Base-by-base conservation (phyloP, 2,113 vertebrate species). In the Sinocyclocheilus grahami region DNA sequence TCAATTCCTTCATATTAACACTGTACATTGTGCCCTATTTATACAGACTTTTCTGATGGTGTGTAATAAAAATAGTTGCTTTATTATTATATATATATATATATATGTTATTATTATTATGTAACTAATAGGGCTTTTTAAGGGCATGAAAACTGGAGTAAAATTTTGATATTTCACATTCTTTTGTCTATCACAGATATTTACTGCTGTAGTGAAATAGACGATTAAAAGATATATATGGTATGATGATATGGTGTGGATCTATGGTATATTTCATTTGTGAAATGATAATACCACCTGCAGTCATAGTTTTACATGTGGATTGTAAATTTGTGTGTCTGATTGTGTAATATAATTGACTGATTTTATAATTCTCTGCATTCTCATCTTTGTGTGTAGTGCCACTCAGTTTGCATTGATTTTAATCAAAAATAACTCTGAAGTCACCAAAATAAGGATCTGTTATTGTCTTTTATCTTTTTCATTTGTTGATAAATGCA, bases 61-160 rank as follows among this genome's bases (percentile, higher is more conserved):
- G 53, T 5, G 30, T 20, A 51, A 55, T 20, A 80, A 9, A n/a
- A 39, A 7, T n/a, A 62, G 24, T n/a, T 62, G 58, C 33, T 62
- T 62, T 39, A 37, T 55, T 53, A 78, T 55, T 5, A 42, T 42
- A 42, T 42, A 42, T 48, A 42, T 42, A 42, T 42, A 42, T 48
- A 16, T 53, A 16, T 18, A 11, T 55, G 10, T 55, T 55, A 55
- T 18, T 51, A 51, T 55, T 55, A 48, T 48, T 5, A 53, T 37
- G 0, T 76, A 78, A 65, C 69, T 84, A 65, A 87, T 85, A 86
- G 87, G 88, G 84, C 86, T 90, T 85, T 85, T 83, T 62, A 87
- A 86, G 81, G 84, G 86, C 87, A 72, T 86, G 86, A 67, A 60
- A 55, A 71, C 62, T 79, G 39, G 5, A 69, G 48, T 37, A 55